A percentile compares a stretch with the other conserved stretches of the same genome.
Evolutionary conservation across 2,113 vertebrate species (phyloP).

Genomic region (Hassar affinis): DNA sequence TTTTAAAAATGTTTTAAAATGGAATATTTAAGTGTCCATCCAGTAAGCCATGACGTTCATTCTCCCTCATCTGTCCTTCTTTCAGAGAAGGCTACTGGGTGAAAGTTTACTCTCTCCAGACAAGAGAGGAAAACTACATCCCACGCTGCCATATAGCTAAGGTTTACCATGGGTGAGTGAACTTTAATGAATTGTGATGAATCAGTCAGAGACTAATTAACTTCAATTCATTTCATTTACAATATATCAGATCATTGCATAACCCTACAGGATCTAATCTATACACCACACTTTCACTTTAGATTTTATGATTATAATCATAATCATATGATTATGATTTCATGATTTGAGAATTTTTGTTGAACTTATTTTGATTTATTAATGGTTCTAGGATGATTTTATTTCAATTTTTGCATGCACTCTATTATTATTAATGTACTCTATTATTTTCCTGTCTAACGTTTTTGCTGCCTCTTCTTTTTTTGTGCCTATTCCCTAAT

Average conservation of each 20-base stretch:
- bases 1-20: not conserved
- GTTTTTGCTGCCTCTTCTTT: not conserved
- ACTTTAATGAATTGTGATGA: not conserved
- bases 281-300: not conserved
- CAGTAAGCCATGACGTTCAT: conserved; percentile 1
- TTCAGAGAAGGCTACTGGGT: conserved; percentile 83
- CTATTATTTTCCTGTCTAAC: not conserved
- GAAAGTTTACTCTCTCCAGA: conserved; percentile 77
- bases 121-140: conserved; percentile 81
- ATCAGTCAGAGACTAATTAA: too few relatives aligned
- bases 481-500: not conserved
- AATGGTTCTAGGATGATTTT: not conserved
- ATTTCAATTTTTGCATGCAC: not conserved
- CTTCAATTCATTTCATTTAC: not conserved
- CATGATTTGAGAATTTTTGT: not conserved
- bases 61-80: not conserved
- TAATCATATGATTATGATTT: too few relatives aligned
- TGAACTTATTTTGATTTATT: not conserved
- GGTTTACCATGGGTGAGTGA: conserved; percentile 82
- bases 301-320: not conserved
- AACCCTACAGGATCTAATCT: not conserved
- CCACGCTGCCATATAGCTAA: conserved; percentile 79
- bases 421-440: not conserved
- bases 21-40: not conserved
- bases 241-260: not conserved